phyloP scores from a whole-genome alignment of 2,113 vertebrate genomes.

The Oncorhynchus clarkii region DNA sequence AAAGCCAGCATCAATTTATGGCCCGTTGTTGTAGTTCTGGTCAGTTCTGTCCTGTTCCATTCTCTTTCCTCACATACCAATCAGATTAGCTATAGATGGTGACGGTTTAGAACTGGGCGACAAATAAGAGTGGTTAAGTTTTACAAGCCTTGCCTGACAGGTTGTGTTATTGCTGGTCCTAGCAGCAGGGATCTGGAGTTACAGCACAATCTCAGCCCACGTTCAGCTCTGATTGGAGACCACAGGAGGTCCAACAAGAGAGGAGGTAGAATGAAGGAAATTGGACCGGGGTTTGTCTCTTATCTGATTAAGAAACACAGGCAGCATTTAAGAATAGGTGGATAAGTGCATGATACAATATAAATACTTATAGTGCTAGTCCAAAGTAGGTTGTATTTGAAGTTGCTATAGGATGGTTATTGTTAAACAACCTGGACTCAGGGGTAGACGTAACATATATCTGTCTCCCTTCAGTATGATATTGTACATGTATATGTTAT shows the following conservation, averaged over 20 bases:
- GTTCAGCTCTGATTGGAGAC: neutral
- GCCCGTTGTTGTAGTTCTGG: neutral
- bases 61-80: neutral
- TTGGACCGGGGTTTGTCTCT: neutral
- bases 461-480: no score
- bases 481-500: no score
- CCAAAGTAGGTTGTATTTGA: no score
- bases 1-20: neutral
- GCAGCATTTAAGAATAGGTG: neutral
- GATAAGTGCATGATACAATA: neutral
- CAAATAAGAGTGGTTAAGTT: slow-evolving; percentile 1
- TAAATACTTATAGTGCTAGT: no score
- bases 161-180: slow-evolving; percentile 25
- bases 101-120: neutral
- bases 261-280: neutral
- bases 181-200: neutral
- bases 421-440: no score
- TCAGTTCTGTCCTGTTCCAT: neutral
- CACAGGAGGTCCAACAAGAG: neutral
- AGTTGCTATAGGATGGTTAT: no score
- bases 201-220: neutral
- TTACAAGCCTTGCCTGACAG: slow-evolving; percentile 23
- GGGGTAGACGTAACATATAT: no score
- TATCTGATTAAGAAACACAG: neutral
- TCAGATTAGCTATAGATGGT: slow-evolving; percentile 4